Evolutionary conservation across 1,140 invertebrate genomes (phyloP).

Genomic region (Dreissena rostriformis): DNA sequence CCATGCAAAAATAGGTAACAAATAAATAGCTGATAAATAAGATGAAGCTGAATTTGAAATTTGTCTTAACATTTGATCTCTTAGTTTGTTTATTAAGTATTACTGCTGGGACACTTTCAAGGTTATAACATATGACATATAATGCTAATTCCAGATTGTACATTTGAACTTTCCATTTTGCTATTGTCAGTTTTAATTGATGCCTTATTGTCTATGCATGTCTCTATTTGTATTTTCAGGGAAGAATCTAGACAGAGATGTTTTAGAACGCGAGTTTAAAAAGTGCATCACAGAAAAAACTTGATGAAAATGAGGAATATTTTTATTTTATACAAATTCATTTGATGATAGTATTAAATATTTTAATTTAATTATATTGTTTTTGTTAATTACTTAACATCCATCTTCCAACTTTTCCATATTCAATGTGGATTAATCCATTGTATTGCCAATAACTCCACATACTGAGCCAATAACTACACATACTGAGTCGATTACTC

Average conservation of each 20-base stretch:
- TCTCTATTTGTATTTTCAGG: conserved; percentile 52
- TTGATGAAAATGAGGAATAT: background rate
- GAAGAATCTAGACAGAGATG: conserved; percentile 54
- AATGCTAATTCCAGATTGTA: background rate
- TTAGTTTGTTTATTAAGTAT: background rate
- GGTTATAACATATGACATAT: background rate
- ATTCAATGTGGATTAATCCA: too few relatives aligned
- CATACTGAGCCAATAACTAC: too few relatives aligned
- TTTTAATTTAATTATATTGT: too few relatives aligned
- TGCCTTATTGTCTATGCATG: background rate
- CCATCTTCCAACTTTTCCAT: too few relatives aligned
- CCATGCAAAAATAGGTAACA: too few relatives aligned
- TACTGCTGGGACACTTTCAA: background rate
- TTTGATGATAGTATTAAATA: too few relatives aligned
- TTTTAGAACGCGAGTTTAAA: conserved; percentile 47
- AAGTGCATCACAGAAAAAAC: conserved; percentile 32
- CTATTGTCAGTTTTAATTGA: background rate
- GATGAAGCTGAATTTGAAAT: background rate
- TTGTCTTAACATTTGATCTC: background rate
- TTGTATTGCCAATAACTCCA: too few relatives aligned
- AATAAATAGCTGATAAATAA: too few relatives aligned
- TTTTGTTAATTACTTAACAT: too few relatives aligned
- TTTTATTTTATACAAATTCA: too few relatives aligned
- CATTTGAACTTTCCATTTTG: background rate
- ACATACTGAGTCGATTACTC: too few relatives aligned